Evolutionary conservation across 2,888 invertebrate genomes (phyloP).

Genomic region (Sarcophaga variegata): DNA sequence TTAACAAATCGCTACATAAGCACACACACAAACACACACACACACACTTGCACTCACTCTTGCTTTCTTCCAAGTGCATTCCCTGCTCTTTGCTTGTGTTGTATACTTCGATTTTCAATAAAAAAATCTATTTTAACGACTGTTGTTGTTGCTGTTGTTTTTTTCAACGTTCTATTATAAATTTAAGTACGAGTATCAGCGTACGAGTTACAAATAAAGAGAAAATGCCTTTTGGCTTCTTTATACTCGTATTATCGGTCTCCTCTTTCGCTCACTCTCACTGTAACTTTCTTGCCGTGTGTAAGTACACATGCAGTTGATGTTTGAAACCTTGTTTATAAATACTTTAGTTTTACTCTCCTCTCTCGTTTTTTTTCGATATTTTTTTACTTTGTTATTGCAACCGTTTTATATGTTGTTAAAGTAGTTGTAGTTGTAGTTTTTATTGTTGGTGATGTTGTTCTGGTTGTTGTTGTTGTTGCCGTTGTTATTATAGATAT

Average conservation of each 20-base stretch:
- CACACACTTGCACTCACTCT: neutral
- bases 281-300: neutral
- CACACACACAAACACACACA: neutral
- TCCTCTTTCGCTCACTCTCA: neutral
- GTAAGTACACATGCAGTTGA: neutral
- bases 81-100: neutral
- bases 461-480: conserved; percentile 43
- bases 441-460: neutral
- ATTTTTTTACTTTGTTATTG: conserved; percentile 14
- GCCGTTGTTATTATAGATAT: conserved; percentile 59
- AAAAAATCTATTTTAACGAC: conserved; percentile 13
- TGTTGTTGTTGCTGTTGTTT: neutral
- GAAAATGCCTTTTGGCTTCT: conserved; percentile 61
- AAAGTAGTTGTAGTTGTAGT: neutral
- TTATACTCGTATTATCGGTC: neutral
- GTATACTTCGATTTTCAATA: neutral
- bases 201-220: conserved; percentile 48
- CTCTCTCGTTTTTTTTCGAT: too few relatives aligned
- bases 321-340: conserved; percentile 15
- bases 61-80: neutral
- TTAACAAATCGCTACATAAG: neutral
- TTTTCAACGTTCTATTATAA: conserved; percentile 2
- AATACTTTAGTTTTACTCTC: conserved; percentile 24
- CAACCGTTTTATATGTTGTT: conserved; percentile 13
- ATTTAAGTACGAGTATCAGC: conserved; percentile 16